Evolutionary conservation across 2,888 invertebrate genomes (phyloP).

Genomic region (Perithous albicinctus): DNA sequence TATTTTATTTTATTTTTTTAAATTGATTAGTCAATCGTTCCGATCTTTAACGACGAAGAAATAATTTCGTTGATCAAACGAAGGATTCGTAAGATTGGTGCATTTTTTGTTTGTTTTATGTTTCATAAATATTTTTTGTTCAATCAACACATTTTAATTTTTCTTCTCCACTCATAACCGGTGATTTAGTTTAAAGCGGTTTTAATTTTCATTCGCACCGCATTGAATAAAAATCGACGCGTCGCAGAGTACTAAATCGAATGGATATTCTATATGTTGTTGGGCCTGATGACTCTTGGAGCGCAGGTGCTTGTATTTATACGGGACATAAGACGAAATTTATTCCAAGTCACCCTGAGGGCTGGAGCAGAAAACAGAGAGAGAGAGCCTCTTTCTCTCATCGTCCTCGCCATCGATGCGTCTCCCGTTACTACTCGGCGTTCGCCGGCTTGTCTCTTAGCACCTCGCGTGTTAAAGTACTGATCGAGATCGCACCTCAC

Average conservation of each 20-base stretch:
- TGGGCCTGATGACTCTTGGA: conserved; percentile 34
- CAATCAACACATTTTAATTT: too few relatives aligned
- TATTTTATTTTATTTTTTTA: too few relatives aligned
- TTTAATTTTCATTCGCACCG: background rate
- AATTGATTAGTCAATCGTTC: too few relatives aligned
- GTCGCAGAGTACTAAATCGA: conserved; percentile 29
- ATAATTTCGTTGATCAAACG: too few relatives aligned
- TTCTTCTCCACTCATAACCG: too few relatives aligned
- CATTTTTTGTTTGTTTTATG: too few relatives aligned
- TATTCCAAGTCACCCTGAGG: conserved; percentile 54
- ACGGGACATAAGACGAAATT: conserved; percentile 56
- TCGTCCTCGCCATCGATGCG: conserved; percentile 7
- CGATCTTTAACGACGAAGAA: too few relatives aligned
- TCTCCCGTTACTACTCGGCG: background rate
- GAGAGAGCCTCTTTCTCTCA: conserved; percentile 12
- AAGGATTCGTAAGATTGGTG: too few relatives aligned
- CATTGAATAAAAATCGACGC: conserved; percentile 47
- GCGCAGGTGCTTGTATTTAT: conserved; percentile 57
- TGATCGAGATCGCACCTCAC: conserved; percentile 59
- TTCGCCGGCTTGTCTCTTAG: conserved; percentile 51
- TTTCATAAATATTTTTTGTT: too few relatives aligned
- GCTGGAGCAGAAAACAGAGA: conserved; percentile 33
- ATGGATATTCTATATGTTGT: conserved; percentile 3
- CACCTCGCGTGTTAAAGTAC: conserved; percentile 62
- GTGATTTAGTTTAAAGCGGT: too few relatives aligned